Evolutionary conservation across 1,140 invertebrate genomes (phyloP), one percentile per base, ranked within the genome.

Genomic region (Samia ricini): DNA sequence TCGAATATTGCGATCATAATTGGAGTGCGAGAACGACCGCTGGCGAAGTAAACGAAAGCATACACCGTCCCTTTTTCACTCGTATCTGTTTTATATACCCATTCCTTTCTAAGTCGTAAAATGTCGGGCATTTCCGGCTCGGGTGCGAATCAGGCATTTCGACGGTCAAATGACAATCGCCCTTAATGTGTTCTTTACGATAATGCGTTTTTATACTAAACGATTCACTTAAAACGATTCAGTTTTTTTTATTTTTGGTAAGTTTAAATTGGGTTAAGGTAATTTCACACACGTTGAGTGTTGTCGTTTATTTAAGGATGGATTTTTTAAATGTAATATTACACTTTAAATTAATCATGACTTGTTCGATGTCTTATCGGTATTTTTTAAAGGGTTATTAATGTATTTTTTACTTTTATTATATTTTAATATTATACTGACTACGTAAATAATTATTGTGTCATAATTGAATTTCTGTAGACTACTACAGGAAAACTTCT

Each of bases 101-200:
- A n/a, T 60, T 57, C 52, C 61, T 22, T 26, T 63, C 48, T 15
- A 23, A 50, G 33, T 58, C 63, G 58, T 60, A 56, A 24, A 60
- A 62, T 50, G 59, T 23, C 42, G 60, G 62, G 61, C 63, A 71
- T 69, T 71, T 76, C 74, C 74, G 68, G 54, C 63, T 52, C 22
- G 69, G 51, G 57, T 66, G 63, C 58, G 68, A 63, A 62, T 52
- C 52, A 21, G 67, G 22, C 22, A 55, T 24, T 55, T 66, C 29
- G 60, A 54, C 19, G 42, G 8, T 42, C 51, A 57, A 60, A 48
- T 51, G 58, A 55, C 52, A 55, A 55, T 55, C 52, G 52, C 24
- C 52, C 52, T 24, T 55, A 55, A 55, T 55, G 52, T 55, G 52
- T 55, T 55, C 52, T 55, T 55, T 55, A 55, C 52, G 52, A 59